Evolutionary conservation across 2,113 vertebrate species (phyloP).

Genomic region (Thomomys bottae): DNA sequence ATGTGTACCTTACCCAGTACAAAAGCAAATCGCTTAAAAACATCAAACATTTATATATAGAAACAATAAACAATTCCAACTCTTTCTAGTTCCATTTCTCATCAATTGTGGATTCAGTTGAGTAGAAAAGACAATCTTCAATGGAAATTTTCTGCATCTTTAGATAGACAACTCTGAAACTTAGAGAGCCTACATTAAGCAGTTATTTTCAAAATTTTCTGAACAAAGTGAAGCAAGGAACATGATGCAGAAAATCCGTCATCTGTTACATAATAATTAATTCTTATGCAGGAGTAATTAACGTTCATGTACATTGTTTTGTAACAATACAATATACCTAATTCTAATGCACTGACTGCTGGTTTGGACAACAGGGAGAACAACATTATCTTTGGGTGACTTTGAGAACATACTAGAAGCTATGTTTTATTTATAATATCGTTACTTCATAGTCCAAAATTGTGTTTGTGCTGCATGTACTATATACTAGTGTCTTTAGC

Average conservation of each 20-base stretch:
- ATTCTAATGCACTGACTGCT: background rate
- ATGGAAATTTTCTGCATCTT: slow-evolving; percentile 2
- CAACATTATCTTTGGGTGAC: rapidly evolving
- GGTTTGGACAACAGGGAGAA: background rate
- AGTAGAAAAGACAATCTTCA: background rate
- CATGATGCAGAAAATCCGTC: background rate
- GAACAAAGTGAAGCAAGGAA: background rate
- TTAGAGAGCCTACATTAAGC: background rate
- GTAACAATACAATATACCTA: background rate
- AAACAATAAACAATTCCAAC: background rate
- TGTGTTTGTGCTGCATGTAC: background rate
- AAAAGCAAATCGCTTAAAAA: background rate
- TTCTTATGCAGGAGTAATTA: background rate
- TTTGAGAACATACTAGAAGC: background rate
- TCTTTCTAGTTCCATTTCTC: background rate
- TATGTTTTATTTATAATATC: background rate
- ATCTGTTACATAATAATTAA: background rate
- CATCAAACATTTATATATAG: background rate
- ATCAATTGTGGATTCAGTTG: background rate
- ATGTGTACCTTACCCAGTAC: background rate
- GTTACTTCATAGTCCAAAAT: background rate
- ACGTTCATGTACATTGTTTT: background rate
- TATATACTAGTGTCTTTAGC: too few species aligned
- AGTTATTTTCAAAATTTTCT: background rate
- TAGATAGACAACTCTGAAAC: background rate